phyloP scores from a whole-genome alignment of 2,797 vertebrate genomes.

The Prunella strophiata region DNA sequence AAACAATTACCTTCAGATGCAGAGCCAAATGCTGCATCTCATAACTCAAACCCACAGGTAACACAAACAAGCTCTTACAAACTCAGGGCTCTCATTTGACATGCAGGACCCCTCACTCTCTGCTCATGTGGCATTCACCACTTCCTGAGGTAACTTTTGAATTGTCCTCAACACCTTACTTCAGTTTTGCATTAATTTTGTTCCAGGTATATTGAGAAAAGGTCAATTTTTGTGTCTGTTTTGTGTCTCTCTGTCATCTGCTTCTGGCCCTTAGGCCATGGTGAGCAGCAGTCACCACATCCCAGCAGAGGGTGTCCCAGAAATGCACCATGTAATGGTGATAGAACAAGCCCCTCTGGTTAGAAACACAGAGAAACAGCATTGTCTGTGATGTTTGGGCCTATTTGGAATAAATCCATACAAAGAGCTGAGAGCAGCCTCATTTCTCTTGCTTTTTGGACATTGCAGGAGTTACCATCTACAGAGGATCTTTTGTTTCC shows the following conservation, averaged over 20 bases:
- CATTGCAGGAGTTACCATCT: not conserved
- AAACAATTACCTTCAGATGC: constrained; percentile 41
- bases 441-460: not conserved
- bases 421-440: not conserved
- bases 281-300: not conserved
- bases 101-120: not conserved
- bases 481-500: not conserved
- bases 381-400: not conserved
- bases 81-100: not conserved
- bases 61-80: not conserved
- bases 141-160: not conserved
- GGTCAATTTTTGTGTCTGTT: not conserved
- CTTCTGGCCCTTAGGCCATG: not conserved
- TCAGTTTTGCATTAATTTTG: not conserved
- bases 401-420: not conserved
- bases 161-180: not conserved
- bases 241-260: not conserved
- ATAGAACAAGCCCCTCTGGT: not conserved
- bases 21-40: constrained; percentile 27
- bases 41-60: not conserved
- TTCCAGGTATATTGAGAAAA: not conserved
- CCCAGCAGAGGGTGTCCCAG: not conserved
- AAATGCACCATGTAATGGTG: not conserved
- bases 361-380: not conserved
- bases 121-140: not conserved